Evolutionary conservation across 2,113 vertebrate genomes (phyloP), one percentile per base, ranked within the genome.

Genomic region (Callionymus lyra): DNA sequence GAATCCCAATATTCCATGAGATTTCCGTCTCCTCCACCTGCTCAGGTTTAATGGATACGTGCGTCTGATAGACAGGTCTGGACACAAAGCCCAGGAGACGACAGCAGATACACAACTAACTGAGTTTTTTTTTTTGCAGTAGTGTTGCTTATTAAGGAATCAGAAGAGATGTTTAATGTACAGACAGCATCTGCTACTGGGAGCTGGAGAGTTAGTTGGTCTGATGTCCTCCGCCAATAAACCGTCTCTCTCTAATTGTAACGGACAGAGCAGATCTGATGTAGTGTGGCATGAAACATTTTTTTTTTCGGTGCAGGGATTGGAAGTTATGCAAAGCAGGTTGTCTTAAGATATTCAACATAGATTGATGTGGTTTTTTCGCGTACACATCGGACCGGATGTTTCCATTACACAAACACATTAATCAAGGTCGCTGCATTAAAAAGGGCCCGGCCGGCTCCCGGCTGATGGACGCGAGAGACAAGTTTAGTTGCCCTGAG

Each of bases 21-120:
- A 8, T 11, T 34, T 15, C 18, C 10, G 31, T 15, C 17, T 16
- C 6, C 15, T 17, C 27, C 41, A 50, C 45, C 53, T 67, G 49
- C 19, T 45, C 27, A 21, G 6, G 38, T 49, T 32, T 59, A 42
- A 54, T 32, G 19, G 37, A 59, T 33, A 12, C 34, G 13, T 18
- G 21, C 6, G 11, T 16, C 35, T 41, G 19, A 47, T 21, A 41
- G 48, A 37, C 34, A 34, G 14, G 31, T 41, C n/a, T 50, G 10
- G 45, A 32, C 12, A 6, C 12, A 10, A 3, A 18, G 10, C 46
- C 27, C 50, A 9, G 11, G 55, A 16, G 32, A 46, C 40, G 3
- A 9, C n/a, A 33, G 16, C 9, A 1, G n/a, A 34, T 39, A 31
- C 42, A 39, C 6, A 12, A 34, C 34, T 31, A 27, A 34, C 45